Evolutionary conservation across 2,888 invertebrate species (phyloP).

Genomic region (Eupithecia tripunctaria): DNA sequence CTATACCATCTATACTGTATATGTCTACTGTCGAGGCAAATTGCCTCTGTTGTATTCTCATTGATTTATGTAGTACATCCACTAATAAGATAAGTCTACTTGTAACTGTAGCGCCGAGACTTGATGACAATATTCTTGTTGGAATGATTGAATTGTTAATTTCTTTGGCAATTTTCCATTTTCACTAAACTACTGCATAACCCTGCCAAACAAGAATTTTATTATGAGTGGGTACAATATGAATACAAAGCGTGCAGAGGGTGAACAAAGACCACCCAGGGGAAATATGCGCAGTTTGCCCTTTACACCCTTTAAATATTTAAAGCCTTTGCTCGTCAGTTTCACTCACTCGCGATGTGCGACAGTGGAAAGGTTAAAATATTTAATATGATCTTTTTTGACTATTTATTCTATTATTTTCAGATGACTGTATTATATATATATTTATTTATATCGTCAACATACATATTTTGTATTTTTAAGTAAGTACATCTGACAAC

Average conservation of each 20-base stretch:
- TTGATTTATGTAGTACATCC: slow-evolving; percentile 41
- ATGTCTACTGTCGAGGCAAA: slow-evolving; percentile 39
- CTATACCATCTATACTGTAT: not conserved
- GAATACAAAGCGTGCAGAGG: slow-evolving; percentile 49
- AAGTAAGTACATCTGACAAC: not conserved
- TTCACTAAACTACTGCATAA: not conserved
- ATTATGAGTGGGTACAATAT: slow-evolving; percentile 34
- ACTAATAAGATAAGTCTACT: slow-evolving; percentile 34
- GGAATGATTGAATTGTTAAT: not conserved
- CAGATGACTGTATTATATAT: not conserved
- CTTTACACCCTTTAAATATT: slow-evolving; percentile 83
- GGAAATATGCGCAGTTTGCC: slow-evolving; percentile 80
- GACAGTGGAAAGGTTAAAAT: not conserved
- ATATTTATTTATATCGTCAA: not conserved
- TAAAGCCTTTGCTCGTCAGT: slow-evolving; percentile 64
- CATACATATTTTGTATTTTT: not conserved
- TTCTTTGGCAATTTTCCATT: slow-evolving; percentile 8
- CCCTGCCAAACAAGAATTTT: not conserved
- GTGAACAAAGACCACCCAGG: slow-evolving; percentile 62
- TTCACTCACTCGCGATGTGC: slow-evolving; percentile 54
- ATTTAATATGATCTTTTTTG: not conserved
- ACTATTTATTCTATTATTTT: not conserved
- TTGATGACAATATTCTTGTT: slow-evolving; percentile 16
- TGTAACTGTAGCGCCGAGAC: slow-evolving; percentile 26
- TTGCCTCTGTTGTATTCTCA: slow-evolving; percentile 39